Conservation (phyloP, 2,888 invertebrate genomes). For the Drosophila anomelani region DNA sequence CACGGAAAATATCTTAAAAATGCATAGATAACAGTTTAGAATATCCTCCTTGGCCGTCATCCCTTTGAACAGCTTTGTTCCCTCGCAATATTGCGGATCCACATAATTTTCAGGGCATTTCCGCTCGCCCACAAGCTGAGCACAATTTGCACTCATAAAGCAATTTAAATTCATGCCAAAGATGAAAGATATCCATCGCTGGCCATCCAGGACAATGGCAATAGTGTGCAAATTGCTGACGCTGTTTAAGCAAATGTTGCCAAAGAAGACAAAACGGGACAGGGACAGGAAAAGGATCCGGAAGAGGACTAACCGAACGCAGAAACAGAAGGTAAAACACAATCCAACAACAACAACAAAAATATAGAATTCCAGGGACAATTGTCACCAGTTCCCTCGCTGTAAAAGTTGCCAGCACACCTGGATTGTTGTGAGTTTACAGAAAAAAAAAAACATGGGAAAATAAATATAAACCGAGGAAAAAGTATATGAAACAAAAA, state of each 20-base stretch:
- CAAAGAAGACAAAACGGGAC: conserved; percentile 46
- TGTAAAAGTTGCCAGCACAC: conserved; percentile 55
- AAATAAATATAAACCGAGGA: conserved; percentile 22
- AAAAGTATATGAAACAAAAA: conserved; percentile 27
- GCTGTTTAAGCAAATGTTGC: conserved; percentile 75
- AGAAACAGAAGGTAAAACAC: conserved; percentile 25
- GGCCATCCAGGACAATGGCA: conserved; percentile 49
- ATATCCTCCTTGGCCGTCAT: not conserved
- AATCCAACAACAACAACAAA: conserved; percentile 2
- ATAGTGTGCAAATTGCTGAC: conserved; percentile 76
- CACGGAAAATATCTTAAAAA: conserved; percentile 1
- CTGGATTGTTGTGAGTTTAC: conserved; percentile 53
- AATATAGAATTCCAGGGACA: conserved; percentile 23
- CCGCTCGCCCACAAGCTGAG: conserved; percentile 21
- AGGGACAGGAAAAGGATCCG: conserved; percentile 3
- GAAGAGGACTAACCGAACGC: conserved; percentile 25
- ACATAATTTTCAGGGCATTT: conserved; percentile 12
- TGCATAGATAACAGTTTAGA: not conserved
- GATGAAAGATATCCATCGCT: conserved; percentile 56
- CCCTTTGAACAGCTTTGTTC: conserved; percentile 3
- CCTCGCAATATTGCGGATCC: not conserved
- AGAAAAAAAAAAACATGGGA: conserved; percentile 12
- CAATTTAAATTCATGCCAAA: conserved; percentile 75
- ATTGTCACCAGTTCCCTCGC: conserved; percentile 52
- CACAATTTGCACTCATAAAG: conserved; percentile 54